Evolutionary conservation across 1,140 invertebrate genomes (phyloP).

Genomic region (Neodiprion fabricii): DNA sequence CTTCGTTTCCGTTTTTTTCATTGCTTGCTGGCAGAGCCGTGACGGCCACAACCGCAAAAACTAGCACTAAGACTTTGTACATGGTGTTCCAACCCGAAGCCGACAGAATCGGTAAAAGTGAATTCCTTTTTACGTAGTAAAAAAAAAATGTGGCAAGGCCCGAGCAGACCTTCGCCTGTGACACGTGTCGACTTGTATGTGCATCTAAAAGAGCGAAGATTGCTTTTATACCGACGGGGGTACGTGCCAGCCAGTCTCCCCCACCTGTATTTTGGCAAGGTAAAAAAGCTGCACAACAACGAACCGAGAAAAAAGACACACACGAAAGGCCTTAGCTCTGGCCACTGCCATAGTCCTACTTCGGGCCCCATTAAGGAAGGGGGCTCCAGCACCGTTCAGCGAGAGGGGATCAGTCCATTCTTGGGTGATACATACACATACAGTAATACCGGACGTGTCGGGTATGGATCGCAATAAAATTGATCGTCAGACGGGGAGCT

Average conservation of each 20-base stretch:
- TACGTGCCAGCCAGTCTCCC: conserved; percentile 28
- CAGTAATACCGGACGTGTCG: neutral
- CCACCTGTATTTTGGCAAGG: conserved; percentile 17
- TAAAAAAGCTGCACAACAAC: conserved; percentile 13
- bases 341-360: conserved; percentile 44
- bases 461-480: neutral
- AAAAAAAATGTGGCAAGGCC: neutral
- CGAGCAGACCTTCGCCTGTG: conserved; percentile 3
- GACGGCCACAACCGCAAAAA: conserved; percentile 55
- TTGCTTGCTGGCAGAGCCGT: conserved; percentile 70
- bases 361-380: conserved; percentile 44
- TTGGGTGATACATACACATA: conserved; percentile 1
- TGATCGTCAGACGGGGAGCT: neutral
- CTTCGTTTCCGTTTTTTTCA: conserved; percentile 68
- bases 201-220: conserved; percentile 60
- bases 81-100: neutral
- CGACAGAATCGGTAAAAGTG: conserved; percentile 2
- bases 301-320: conserved; percentile 5
- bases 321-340: conserved; percentile 3
- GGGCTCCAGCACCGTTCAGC: conserved; percentile 6
- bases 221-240: conserved; percentile 59
- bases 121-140: neutral
- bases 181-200: conserved; percentile 52
- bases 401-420: conserved; percentile 16
- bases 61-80: conserved; percentile 4